These are phyloP conservation scores for Drosophila hamatofila DNA, from an alignment of 2,888 invertebrate species.

Conservation along the genomic window DNA sequence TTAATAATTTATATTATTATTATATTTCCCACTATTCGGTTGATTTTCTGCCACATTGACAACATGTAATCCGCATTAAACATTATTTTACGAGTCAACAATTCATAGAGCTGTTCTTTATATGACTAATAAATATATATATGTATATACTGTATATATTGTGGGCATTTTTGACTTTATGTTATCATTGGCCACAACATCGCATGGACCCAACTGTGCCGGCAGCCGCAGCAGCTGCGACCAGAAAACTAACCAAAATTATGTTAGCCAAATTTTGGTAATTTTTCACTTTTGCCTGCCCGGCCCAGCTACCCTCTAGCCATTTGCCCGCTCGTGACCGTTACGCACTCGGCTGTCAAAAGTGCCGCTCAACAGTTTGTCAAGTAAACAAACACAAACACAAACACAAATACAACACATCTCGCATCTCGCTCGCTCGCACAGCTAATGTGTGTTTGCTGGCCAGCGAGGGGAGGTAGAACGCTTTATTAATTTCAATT, in stretches of 20 bases:
- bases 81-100: slow-evolving; percentile 16
- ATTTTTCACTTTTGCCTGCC: slow-evolving; percentile 59
- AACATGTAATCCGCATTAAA: slow-evolving; percentile 9
- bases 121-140: slow-evolving; percentile 22
- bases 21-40: neutral
- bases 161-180: neutral
- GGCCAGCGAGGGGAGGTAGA: neutral
- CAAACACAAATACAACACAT: slow-evolving; percentile 24
- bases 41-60: slow-evolving; percentile 6
- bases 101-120: slow-evolving; percentile 1
- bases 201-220: slow-evolving; percentile 8
- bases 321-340: slow-evolving; percentile 17
- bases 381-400: slow-evolving; percentile 47
- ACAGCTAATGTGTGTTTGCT: slow-evolving; percentile 21
- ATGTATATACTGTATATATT: neutral
- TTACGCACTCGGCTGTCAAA: slow-evolving; percentile 51
- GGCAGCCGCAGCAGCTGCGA: slow-evolving; percentile 37
- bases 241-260: slow-evolving; percentile 65
- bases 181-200: slow-evolving; percentile 33
- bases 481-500: slow-evolving; percentile 79
- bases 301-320: neutral
- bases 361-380: slow-evolving; percentile 75
- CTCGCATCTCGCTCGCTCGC: slow-evolving; percentile 15
- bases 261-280: slow-evolving; percentile 59
- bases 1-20: neutral